phyloP scores from a whole-genome alignment of 2,113 vertebrate genomes.

The Spilogale gracilis region DNA sequence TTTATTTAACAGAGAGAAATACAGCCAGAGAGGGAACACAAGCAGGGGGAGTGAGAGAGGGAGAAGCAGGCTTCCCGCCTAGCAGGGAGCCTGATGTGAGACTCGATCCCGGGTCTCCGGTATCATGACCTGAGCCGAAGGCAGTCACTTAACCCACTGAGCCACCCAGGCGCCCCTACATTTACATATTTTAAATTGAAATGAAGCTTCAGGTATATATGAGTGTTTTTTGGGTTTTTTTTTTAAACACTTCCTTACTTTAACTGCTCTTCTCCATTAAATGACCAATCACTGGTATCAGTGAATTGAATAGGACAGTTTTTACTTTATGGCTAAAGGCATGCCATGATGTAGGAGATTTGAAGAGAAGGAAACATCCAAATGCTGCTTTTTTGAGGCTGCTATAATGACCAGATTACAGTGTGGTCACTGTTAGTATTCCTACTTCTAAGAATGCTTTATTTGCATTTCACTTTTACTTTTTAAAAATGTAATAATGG shows the following conservation, averaged over 20 bases:
- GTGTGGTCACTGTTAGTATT: background rate
- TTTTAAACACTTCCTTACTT: background rate
- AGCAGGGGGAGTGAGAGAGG: no score
- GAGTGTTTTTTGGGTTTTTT: background rate
- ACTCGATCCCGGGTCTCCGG: no score
- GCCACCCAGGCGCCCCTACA: background rate
- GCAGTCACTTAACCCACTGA: no score
- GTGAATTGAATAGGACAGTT: background rate
- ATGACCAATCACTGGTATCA: background rate
- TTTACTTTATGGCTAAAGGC: background rate
- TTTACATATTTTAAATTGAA: slow-evolving; percentile 36
- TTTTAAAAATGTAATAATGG: background rate
- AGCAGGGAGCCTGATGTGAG: no score
- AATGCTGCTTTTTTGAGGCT: background rate
- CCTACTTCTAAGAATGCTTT: background rate
- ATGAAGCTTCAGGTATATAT: slow-evolving; percentile 19
- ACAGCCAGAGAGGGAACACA: no score
- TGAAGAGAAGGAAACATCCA: background rate
- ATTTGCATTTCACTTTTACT: slow-evolving; percentile 10
- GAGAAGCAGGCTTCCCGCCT: no score
- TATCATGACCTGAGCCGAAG: no score
- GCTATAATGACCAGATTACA: background rate
- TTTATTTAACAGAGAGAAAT: no score
- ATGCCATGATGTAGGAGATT: background rate
- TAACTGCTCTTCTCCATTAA: slow-evolving; percentile 45